Evolutionary conservation across 2,888 invertebrate species (phyloP), one percentile per base, ranked within the genome.

Genomic region (Drosophila greeni): DNA sequence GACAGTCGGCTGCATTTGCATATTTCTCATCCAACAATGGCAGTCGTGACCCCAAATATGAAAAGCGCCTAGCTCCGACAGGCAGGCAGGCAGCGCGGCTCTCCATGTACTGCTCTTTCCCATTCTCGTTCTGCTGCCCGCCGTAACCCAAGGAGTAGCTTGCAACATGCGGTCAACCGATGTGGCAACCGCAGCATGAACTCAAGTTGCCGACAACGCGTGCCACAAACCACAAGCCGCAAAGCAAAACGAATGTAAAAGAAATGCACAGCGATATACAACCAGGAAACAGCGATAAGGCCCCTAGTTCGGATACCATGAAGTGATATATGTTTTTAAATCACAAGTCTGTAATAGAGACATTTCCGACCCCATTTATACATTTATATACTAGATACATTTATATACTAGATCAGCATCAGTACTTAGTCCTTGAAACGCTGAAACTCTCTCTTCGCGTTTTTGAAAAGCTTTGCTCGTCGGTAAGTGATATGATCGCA

Each of bases 161-260:
- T 78, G 83, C 77, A 74, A 78, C 81, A 83, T 70, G 76, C 54
- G 43, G 58, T 57, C 61, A 42, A 24, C 42, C 45, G 45, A 47
- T 57, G 33, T 40, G 48, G 69, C 42, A 60, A 52, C 54, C 34
- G 55, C 70, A 62, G 36, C 45, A 53, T 53, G 56, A 69, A 69
- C 70, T 69, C 61, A 7, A 49, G 61, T 65, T 53, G 53, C 53
- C 24, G 52, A 16, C 66, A 45, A 65, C 65, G 62, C 62, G 66
- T 64, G 62, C 65, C 62, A 42, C 53, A 43, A 70, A 61, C 70
- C 70, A 20, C 66, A 67, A 45, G 40, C 40, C 40, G 4, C 40
- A 40, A 5, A 65, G 47, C 54, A 53, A 52, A 64, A 65, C 52
- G 66, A 26, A 65, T 9, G 9, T 24, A 9, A 43, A 24, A 20